Percentiles rank a stretch among this genome's conserved stretches.
These are phyloP conservation scores for Centropyge bicolor DNA, from an alignment of 2,797 vertebrate species.

Conservation along the genomic window DNA sequence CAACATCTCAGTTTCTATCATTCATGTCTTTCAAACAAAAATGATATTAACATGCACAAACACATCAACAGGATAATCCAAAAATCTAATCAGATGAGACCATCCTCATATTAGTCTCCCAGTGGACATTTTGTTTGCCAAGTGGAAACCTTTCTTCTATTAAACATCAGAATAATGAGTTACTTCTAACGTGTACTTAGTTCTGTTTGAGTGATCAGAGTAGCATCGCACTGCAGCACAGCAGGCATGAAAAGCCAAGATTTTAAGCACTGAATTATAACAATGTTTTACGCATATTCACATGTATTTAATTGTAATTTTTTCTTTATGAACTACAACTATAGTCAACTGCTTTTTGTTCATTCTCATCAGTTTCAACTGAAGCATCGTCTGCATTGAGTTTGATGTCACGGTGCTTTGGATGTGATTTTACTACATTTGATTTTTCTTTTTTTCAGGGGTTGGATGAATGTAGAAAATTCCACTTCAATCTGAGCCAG, in stretches of 20 bases:
- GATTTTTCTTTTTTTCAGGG: not conserved
- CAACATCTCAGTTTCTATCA: not conserved
- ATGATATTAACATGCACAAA: constrained; percentile 26
- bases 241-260: not conserved
- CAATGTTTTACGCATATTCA: constrained; percentile 24
- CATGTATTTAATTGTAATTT: not conserved
- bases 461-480: constrained; percentile 20
- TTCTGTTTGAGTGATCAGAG: constrained; percentile 34
- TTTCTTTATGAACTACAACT: not conserved
- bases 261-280: constrained; percentile 34
- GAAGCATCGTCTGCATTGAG: not conserved
- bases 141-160: constrained; percentile 20
- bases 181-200: constrained; percentile 21
- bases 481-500: constrained; percentile 22
- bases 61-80: not conserved
- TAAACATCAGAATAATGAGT: constrained; percentile 36
- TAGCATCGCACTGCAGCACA: not conserved
- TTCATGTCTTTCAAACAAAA: constrained; percentile 3
- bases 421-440: too few species aligned
- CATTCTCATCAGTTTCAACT: not conserved
- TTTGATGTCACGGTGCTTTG: not conserved
- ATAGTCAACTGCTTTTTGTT: not conserved
- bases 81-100: constrained; percentile 18
- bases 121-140: not conserved
- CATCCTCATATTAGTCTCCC: not conserved